phyloP scores from a whole-genome alignment of 2,113 vertebrate species.

The Struthidea cinerea region DNA sequence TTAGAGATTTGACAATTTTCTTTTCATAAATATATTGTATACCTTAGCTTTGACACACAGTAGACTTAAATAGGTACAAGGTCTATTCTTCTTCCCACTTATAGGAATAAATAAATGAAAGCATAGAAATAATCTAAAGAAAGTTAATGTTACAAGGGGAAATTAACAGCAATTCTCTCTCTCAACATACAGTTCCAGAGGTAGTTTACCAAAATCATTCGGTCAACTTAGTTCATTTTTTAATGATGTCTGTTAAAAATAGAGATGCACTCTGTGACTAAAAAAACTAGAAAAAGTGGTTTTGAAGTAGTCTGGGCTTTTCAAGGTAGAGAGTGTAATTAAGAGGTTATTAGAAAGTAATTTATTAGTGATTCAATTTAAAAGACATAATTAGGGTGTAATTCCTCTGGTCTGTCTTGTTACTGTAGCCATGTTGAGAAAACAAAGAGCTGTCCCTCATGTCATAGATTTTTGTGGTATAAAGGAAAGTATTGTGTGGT shows the following conservation, averaged over 20 bases:
- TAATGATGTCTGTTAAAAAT: not conserved
- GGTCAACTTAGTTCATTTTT: not conserved
- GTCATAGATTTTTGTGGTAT: not conserved
- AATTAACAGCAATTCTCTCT: not conserved
- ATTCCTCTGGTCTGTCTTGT: not conserved
- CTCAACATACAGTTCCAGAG: not conserved
- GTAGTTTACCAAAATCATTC: not conserved
- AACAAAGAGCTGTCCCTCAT: not conserved
- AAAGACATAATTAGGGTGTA: not conserved
- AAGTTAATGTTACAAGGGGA: not conserved
- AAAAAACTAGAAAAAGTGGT: not conserved
- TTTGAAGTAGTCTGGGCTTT: not conserved
- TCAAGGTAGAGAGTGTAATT: not conserved
- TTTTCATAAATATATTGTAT: not conserved
- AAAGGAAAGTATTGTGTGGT: not conserved
- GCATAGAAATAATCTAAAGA: not conserved
- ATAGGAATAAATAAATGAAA: not conserved
- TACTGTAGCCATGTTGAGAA: rapidly evolving
- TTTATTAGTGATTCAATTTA: not conserved
- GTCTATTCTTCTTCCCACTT: not conserved
- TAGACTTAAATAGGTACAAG: not conserved
- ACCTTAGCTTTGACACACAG: not conserved
- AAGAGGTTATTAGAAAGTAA: not conserved
- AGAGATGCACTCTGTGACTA: not conserved
- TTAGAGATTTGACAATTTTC: not conserved